Conservation (phyloP, 2,797 vertebrate species). For the Sebastes minor region DNA sequence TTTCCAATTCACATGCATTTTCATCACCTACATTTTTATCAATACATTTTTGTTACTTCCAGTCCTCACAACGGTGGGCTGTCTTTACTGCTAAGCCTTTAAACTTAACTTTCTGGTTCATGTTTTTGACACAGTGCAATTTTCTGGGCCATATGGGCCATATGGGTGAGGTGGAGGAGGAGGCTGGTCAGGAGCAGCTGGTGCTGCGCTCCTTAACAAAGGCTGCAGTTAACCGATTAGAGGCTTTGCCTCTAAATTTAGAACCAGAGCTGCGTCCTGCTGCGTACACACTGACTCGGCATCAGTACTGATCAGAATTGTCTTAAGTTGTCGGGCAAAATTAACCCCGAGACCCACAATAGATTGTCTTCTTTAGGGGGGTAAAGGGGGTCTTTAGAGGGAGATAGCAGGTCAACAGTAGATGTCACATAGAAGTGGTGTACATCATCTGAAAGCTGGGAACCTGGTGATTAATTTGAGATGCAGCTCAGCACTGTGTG, state of each 20-base stretch:
- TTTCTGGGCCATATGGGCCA: background rate
- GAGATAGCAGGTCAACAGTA: background rate
- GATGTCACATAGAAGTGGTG: no score
- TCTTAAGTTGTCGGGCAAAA: background rate
- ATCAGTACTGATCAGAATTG: background rate
- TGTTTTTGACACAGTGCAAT: background rate
- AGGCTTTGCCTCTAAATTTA: slow-evolving; percentile 69
- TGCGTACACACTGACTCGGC: background rate
- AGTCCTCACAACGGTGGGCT: no score
- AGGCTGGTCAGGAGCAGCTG: slow-evolving; percentile 46
- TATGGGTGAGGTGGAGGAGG: background rate
- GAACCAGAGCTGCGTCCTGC: background rate
- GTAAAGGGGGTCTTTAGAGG: no score
- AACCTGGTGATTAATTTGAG: no score
- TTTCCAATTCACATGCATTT: no score
- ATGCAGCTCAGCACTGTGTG: no score
- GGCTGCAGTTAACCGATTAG: slow-evolving; percentile 60
- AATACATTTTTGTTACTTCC: no score
- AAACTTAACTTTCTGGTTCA: background rate
- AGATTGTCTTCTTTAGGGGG: no score
- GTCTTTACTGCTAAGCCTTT: no score
- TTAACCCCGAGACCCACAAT: background rate
- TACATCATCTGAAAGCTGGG: no score
- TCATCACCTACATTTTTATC: no score
- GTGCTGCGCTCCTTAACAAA: slow-evolving; percentile 28